Percentiles rank a stretch among this genome's conserved stretches.
Conservation (phyloP, 2,797 vertebrate genomes). For the Myiotriccus ornatus region DNA sequence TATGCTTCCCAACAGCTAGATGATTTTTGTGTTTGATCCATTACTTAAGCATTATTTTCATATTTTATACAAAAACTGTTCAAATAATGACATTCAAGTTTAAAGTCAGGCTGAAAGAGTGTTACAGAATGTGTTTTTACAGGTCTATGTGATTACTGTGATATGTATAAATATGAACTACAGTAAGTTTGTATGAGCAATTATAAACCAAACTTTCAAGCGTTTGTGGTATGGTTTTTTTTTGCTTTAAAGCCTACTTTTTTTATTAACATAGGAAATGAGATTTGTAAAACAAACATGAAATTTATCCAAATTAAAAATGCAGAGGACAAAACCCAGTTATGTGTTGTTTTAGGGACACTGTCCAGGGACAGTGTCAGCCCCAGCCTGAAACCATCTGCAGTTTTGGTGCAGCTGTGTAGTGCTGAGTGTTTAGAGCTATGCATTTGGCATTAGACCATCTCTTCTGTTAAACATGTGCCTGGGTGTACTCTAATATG, state of each 20-base stretch:
- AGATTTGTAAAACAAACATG: not conserved
- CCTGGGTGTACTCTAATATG: not conserved
- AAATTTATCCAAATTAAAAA: not conserved
- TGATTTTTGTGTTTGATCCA: not conserved
- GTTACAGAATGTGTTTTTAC: not conserved
- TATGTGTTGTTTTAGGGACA: not conserved
- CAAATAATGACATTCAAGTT: not conserved
- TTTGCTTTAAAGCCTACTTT: not conserved
- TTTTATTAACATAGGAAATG: not conserved
- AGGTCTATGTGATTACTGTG: not conserved
- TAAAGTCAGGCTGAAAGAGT: not conserved
- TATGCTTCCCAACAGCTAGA: not conserved
- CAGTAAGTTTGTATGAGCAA: not conserved
- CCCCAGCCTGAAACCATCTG: not conserved
- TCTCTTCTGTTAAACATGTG: not conserved
- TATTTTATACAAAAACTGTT: not conserved
- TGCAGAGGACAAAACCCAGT: not conserved
- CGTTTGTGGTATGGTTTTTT: not conserved
- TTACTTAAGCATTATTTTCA: not conserved
- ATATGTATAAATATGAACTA: not conserved
- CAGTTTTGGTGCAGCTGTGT: not conserved
- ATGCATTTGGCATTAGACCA: not conserved
- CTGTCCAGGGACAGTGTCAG: not conserved
- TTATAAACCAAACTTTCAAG: not conserved
- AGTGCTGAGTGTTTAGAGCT: not conserved